These are phyloP conservation scores for Idris sp. DNA, from an alignment of 1,140 invertebrate species.

Conservation along the genomic window DNA sequence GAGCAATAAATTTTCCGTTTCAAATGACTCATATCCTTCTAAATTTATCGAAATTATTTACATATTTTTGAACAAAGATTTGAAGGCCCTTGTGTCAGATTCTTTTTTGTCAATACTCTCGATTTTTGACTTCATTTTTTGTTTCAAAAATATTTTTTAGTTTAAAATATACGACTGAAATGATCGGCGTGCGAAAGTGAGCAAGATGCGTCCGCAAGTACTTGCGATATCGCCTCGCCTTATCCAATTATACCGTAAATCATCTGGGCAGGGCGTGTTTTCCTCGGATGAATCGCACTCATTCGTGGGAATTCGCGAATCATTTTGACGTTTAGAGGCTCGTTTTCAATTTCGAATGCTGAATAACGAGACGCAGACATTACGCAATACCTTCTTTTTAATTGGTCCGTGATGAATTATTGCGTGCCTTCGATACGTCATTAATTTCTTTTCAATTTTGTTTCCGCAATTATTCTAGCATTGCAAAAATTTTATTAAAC, in stretches of 20 bases:
- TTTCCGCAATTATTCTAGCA: no score
- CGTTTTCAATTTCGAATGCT: conserved; percentile 55
- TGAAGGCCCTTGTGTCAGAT: no score
- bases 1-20: no score
- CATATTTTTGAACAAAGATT: no score
- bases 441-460: no score
- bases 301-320: conserved; percentile 61
- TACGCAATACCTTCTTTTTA: conserved; percentile 48
- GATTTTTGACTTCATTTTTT: conserved; percentile 5
- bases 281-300: conserved; percentile 58
- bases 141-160: conserved; percentile 40
- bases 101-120: no score
- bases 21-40: no score
- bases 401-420: conserved; percentile 31
- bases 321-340: conserved; percentile 2
- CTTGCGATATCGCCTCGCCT: conserved; percentile 51
- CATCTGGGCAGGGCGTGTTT: conserved; percentile 61
- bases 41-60: no score
- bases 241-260: conserved; percentile 67
- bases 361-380: conserved; percentile 10
- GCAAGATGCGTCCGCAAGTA: conserved; percentile 44
- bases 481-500: no score
- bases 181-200: conserved; percentile 52
- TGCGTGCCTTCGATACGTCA: conserved; percentile 2
- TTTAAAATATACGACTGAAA: conserved; percentile 44